These are phyloP conservation scores for Phataginus tetradactyla DNA, from an alignment of 2,797 vertebrate species.

Conservation along the genomic window DNA sequence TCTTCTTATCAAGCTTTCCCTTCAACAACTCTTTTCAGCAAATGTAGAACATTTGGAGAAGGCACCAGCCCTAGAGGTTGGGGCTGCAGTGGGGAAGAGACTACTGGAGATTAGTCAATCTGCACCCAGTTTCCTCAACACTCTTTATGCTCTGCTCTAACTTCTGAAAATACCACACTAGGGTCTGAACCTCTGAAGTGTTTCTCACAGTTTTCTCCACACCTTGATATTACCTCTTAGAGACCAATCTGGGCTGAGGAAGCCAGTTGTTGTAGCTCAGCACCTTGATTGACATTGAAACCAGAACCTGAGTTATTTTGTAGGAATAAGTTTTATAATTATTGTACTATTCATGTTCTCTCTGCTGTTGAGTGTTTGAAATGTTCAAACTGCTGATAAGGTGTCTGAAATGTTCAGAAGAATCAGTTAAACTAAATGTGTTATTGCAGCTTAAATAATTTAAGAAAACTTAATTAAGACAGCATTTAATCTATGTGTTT, in stretches of 20 bases:
- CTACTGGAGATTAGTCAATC: neutral
- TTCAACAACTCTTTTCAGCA: neutral
- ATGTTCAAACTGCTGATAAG: neutral
- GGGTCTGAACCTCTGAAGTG: neutral
- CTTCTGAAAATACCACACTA: neutral
- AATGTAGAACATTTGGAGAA: neutral
- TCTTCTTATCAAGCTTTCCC: neutral
- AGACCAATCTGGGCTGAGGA: neutral
- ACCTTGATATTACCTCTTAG: neutral
- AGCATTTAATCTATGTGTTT: neutral
- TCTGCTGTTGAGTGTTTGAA: neutral
- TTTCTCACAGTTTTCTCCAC: neutral
- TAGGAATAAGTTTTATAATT: neutral
- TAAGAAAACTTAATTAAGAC: constrained; percentile 29
- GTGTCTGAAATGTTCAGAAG: neutral
- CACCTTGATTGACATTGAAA: neutral
- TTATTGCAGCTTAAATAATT: constrained; percentile 3
- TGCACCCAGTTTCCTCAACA: neutral
- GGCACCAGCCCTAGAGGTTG: neutral
- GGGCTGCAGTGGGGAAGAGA: neutral
- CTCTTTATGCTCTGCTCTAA: neutral
- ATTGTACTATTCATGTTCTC: neutral
- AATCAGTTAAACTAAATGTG: neutral
- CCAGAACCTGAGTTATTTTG: neutral
- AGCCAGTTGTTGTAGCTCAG: neutral